Evolutionary conservation across 2,888 invertebrate species (phyloP), one percentile per base, ranked within the genome.

Genomic region (Rhagophthalmus giganteus): DNA sequence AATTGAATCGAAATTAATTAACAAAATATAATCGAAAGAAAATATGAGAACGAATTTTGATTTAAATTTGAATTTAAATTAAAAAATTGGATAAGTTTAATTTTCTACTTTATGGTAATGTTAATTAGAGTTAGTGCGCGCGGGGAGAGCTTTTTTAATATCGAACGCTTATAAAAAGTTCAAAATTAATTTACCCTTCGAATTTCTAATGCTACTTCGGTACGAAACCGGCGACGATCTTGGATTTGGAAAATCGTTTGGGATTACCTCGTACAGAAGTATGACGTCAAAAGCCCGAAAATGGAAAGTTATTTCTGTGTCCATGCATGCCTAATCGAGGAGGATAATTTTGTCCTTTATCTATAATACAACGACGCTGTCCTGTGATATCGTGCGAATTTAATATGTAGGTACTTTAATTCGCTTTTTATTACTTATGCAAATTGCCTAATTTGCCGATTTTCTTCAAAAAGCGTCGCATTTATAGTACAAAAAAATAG

Each of bases 1-100:
- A 44, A 45, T 54, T 57, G 26, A 51, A 52, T 46, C 46, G 32
- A 42, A 50, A 51, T 54, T 38, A 46, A 46, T 37, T 54, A 54
- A 39, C 35, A 44, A 28, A n/a, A n/a, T n/a, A 42, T 50, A 52
- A 42, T 42, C 34, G 13, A 40, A 33, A 10, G 35, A 34, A 20
- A 7, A 7, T 20, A 20, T 7, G 20, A 20, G 20, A 20, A 20
- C 7, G n/a, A n/a, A n/a, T n/a, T n/a, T n/a, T n/a, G n/a, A n/a
- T n/a, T n/a, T n/a, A n/a, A n/a, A n/a, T n/a, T n/a, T n/a, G n/a
- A n/a, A n/a, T n/a, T n/a, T n/a, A n/a, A n/a, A n/a, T n/a, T n/a
- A n/a, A n/a, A n/a, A n/a, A n/a, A n/a, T n/a, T n/a, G n/a, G n/a
- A n/a, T n/a, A n/a, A n/a, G n/a, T n/a, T n/a, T n/a, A n/a, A n/a